These are phyloP conservation scores for Gopherus flavomarginatus DNA, from an alignment of 2,113 vertebrate species.

Conservation along the genomic window DNA sequence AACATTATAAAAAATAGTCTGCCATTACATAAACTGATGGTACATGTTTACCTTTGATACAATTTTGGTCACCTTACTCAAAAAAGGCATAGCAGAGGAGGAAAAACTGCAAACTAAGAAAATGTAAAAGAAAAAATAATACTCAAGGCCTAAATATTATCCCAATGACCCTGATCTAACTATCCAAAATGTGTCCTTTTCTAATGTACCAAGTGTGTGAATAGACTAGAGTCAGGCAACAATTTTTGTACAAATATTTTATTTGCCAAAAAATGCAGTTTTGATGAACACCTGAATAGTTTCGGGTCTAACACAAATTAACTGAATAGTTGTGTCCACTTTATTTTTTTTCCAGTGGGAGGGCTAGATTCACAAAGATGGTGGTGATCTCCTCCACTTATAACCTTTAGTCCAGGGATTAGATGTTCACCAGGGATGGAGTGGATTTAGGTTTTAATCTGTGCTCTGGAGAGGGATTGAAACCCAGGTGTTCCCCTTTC, in stretches of 20 bases:
- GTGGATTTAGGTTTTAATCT: background rate
- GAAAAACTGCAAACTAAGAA: background rate
- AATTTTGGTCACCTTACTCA: background rate
- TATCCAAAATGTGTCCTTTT: background rate
- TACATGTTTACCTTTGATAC: background rate
- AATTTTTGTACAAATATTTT: background rate
- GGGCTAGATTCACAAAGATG: background rate
- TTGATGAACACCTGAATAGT: background rate
- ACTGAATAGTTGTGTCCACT: background rate
- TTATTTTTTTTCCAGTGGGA: background rate
- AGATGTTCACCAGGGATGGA: background rate
- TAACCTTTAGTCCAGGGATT: background rate
- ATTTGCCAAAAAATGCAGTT: background rate
- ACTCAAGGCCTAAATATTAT: background rate
- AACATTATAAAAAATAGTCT: accelerated
- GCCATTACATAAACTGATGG: background rate
- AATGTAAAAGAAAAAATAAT: background rate
- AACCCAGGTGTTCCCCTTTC: background rate
- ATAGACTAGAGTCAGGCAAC: background rate
- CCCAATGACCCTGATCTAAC: background rate
- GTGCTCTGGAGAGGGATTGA: background rate
- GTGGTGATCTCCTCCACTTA: background rate
- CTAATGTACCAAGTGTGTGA: background rate
- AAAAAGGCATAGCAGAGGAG: background rate
- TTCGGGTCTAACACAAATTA: background rate